Percentiles rank a stretch among this genome's conserved stretches.
Conservation (phyloP, 1,140 invertebrate species). For the Meteorus sp. region DNA sequence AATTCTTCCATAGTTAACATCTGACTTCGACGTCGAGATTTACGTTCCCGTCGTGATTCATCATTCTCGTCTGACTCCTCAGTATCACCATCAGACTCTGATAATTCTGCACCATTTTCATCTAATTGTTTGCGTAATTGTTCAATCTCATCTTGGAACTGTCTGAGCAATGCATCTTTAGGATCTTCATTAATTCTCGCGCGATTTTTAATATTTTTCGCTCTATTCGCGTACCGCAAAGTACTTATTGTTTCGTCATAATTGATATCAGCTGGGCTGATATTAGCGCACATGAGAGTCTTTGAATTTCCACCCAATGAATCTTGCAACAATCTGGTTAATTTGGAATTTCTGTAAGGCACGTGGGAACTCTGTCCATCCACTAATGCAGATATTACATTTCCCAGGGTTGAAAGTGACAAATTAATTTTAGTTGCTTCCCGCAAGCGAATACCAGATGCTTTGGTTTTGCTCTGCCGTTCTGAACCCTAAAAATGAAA, state of each 20-base stretch:
- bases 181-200: slow-evolving; percentile 97
- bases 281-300: slow-evolving; percentile 93
- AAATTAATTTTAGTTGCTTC: slow-evolving; percentile 97
- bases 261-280: slow-evolving; percentile 94
- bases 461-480: slow-evolving; percentile 89
- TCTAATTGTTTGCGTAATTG: slow-evolving; percentile 85
- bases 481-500: slow-evolving; percentile 70
- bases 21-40: slow-evolving; percentile 22
- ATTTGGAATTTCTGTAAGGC: slow-evolving; percentile 93
- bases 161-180: slow-evolving; percentile 92
- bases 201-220: slow-evolving; percentile 97
- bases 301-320: slow-evolving; percentile 96
- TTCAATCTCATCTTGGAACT: slow-evolving; percentile 97
- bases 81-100: slow-evolving; percentile 41
- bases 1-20: slow-evolving; percentile 49
- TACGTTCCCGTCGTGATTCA: slow-evolving; percentile 7
- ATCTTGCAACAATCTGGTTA: slow-evolving; percentile 90
- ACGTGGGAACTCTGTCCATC: slow-evolving; percentile 94
- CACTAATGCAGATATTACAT: slow-evolving; percentile 93
- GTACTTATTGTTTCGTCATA: slow-evolving; percentile 98
- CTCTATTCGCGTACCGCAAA: slow-evolving; percentile 93
- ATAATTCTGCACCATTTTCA: slow-evolving; percentile 56
- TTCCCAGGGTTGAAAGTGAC: slow-evolving; percentile 89
- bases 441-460: slow-evolving; percentile 83
- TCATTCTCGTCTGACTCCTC: slow-evolving; percentile 43